A percentile compares a stretch with the other conserved stretches of the same genome.
Conservation (phyloP, 2,113 vertebrate genomes). For the Mesocricetus auratus region DNA sequence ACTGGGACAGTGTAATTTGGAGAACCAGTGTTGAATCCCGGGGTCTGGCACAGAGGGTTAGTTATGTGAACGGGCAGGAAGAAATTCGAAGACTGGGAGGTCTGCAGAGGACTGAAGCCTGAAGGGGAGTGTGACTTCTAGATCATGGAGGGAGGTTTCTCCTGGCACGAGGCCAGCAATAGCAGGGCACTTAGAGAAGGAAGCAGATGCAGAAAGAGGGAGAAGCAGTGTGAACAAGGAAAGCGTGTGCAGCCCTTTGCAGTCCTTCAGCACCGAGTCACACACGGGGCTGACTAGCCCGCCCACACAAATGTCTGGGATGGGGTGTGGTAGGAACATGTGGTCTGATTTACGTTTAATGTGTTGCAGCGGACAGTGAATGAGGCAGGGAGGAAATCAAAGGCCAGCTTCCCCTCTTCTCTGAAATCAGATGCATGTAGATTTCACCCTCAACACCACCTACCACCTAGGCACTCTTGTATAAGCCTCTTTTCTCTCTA, state of each 20-base stretch:
- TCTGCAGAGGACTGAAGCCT: background rate
- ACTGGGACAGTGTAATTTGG: background rate
- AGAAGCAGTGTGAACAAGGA: background rate
- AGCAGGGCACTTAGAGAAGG: background rate
- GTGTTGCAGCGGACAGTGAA: background rate
- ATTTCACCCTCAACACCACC: background rate
- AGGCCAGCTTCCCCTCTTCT: background rate
- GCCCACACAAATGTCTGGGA: background rate
- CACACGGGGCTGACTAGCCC: accelerated
- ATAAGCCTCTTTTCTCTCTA: background rate
- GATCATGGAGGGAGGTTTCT: background rate
- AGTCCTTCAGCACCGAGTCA: accelerated
- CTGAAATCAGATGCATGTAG: background rate
- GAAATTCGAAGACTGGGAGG: background rate
- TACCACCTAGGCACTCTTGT: accelerated
- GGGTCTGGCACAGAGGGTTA: background rate
- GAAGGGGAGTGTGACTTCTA: too few relatives aligned
- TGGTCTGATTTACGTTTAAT: background rate
- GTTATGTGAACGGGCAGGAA: background rate
- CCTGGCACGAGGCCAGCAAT: background rate
- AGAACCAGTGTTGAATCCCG: background rate
- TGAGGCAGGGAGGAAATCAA: background rate
- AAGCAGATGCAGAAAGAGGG: background rate
- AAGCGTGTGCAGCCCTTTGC: accelerated
- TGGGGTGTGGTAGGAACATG: background rate